A percentile compares a stretch with the other conserved stretches of the same genome.
These are phyloP conservation scores for Eupeodes luniger DNA, from an alignment of 2,888 invertebrate genomes.

Conservation along the genomic window DNA sequence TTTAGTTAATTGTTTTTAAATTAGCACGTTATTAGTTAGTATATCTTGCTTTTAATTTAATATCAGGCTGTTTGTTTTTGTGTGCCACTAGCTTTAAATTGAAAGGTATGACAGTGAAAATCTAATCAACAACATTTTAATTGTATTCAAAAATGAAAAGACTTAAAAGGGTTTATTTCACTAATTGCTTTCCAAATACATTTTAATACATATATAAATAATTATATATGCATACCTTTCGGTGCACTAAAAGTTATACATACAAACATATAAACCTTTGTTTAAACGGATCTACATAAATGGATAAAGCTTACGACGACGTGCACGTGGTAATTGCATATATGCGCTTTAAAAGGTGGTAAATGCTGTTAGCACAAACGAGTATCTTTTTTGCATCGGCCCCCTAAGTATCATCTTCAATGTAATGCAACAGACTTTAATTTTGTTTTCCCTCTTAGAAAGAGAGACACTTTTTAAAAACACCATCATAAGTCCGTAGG, in stretches of 20 bases:
- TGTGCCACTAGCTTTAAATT: too few relatives aligned
- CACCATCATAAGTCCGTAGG: neutral
- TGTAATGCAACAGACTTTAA: conserved; percentile 12
- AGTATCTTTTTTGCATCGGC: conserved; percentile 4
- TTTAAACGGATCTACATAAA: conserved; percentile 10
- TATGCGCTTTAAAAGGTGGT: conserved; percentile 36
- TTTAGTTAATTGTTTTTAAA: too few relatives aligned
- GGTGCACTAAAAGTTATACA: neutral
- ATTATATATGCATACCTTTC: too few relatives aligned
- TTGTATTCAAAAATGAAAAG: neutral
- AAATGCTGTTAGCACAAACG: conserved; percentile 29
- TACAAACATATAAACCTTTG: neutral
- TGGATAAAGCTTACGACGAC: conserved; percentile 22
- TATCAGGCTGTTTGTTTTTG: too few relatives aligned
- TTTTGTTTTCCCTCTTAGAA: conserved; percentile 5
- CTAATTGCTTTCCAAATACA: conserved; percentile 2
- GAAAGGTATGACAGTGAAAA: too few relatives aligned
- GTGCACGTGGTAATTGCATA: conserved; percentile 53
- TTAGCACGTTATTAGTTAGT: too few relatives aligned
- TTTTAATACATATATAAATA: too few relatives aligned
- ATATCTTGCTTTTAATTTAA: too few relatives aligned
- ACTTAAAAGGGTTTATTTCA: conserved; percentile 11
- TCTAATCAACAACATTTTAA: too few relatives aligned
- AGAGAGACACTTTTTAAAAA: conserved; percentile 21
- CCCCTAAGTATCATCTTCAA: conserved; percentile 21